A percentile compares a stretch with the other conserved stretches of the same genome.
These are phyloP conservation scores for Apotomis capreana DNA, from an alignment of 2,888 invertebrate genomes.

Conservation along the genomic window DNA sequence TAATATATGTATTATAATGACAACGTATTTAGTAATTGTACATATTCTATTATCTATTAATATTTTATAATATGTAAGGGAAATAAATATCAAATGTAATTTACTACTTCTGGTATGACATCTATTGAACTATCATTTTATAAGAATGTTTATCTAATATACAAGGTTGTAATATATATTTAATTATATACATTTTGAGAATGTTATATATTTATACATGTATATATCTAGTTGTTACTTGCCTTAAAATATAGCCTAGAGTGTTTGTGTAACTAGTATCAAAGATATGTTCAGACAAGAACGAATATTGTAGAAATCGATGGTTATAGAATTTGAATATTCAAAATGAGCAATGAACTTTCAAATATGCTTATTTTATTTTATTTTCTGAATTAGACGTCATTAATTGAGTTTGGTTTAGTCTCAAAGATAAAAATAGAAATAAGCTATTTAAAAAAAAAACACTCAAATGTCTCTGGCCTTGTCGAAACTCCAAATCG, in stretches of 20 bases:
- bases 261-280: constrained; percentile 14
- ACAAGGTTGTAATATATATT: neutral
- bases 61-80: too few species aligned
- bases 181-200: constrained; percentile 7
- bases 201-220: constrained; percentile 8
- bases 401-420: neutral
- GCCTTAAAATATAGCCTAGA: constrained; percentile 35
- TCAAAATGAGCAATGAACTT: constrained; percentile 5
- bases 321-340: constrained; percentile 20
- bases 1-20: neutral
- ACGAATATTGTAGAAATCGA: constrained; percentile 23
- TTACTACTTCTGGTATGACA: neutral
- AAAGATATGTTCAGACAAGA: constrained; percentile 35
- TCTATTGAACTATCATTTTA: neutral
- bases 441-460: constrained; percentile 8
- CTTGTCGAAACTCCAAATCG: constrained; percentile 3
- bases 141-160: constrained; percentile 1
- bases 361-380: neutral
- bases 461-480: neutral
- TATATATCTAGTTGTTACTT: constrained; percentile 18
- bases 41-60: neutral
- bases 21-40: neutral
- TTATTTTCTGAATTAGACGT: neutral
- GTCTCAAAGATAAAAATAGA: neutral
- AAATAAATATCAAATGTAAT: neutral